Conservation (phyloP, 1,140 invertebrate genomes). For the Hyposmocoma kahamanoa region DNA sequence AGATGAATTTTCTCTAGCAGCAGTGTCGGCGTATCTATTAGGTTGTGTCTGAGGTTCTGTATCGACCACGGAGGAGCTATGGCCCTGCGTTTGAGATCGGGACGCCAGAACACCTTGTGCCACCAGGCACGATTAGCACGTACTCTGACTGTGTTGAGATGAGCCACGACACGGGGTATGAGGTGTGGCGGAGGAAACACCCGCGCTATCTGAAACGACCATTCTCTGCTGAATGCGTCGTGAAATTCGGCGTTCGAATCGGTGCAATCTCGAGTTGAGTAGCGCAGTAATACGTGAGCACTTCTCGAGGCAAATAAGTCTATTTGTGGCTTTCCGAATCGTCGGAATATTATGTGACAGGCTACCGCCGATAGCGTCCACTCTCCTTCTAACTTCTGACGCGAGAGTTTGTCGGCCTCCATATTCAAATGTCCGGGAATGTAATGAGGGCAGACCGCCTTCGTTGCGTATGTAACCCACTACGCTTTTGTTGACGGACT, state of each 20-base stretch:
- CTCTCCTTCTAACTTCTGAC: neutral
- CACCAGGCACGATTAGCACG: too few species aligned
- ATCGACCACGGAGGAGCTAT: neutral
- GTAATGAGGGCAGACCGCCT: slow-evolving; percentile 11
- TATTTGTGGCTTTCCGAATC: neutral
- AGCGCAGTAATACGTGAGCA: neutral
- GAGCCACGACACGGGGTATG: neutral
- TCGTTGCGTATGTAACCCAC: slow-evolving; percentile 25
- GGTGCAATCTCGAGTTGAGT: neutral
- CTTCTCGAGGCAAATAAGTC: neutral
- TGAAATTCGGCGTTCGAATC: neutral
- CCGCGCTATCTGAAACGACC: neutral
- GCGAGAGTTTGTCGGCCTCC: neutral
- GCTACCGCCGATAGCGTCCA: neutral
- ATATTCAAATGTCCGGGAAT: neutral
- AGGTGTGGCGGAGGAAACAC: neutral
- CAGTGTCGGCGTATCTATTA: neutral
- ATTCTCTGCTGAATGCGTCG: neutral
- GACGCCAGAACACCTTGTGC: neutral
- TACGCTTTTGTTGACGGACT: slow-evolving; percentile 29
- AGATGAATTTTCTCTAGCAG: neutral
- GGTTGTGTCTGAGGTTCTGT: neutral
- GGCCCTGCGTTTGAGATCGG: neutral
- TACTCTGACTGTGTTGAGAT: neutral
- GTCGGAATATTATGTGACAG: neutral